A percentile compares a stretch with the other conserved stretches of the same genome.
These are phyloP conservation scores for Phasianus colchicus DNA, from an alignment of 2,113 vertebrate species.

Conservation along the genomic window DNA sequence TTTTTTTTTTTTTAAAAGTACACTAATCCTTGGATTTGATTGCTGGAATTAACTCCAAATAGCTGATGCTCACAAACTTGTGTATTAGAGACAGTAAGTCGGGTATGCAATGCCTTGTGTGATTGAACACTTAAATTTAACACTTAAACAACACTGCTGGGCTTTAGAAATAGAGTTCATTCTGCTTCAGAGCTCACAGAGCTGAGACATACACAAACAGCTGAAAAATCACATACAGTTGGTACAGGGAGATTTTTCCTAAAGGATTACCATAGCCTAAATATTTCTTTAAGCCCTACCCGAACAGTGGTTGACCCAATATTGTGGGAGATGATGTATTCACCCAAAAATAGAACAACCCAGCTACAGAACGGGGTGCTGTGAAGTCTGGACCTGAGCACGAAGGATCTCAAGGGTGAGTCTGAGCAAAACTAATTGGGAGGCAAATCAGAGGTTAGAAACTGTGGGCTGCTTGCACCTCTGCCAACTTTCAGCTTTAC, in stretches of 20 bases:
- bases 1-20: neutral
- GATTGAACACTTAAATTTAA: neutral
- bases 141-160: neutral
- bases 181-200: neutral
- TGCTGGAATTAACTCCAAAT: slow-evolving; percentile 11
- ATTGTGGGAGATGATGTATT: slow-evolving; percentile 43
- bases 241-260: slow-evolving; percentile 33
- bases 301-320: slow-evolving; percentile 35
- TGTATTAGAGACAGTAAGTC: neutral
- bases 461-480: neutral
- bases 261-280: slow-evolving; percentile 61
- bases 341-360: slow-evolving; percentile 64
- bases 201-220: slow-evolving; percentile 28
- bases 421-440: slow-evolving; percentile 4
- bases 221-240: slow-evolving; percentile 62
- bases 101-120: neutral
- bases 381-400: neutral
- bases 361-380: neutral
- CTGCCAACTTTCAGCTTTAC: neutral
- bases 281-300: slow-evolving; percentile 64
- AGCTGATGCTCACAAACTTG: neutral
- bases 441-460: neutral
- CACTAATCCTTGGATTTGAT: neutral
- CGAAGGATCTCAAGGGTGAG: neutral
- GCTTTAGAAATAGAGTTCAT: neutral